These are phyloP conservation scores for Heliocidaris erythrogramma DNA, from an alignment of 35 echinoderm and acorn worm species.

Conservation along the genomic window DNA sequence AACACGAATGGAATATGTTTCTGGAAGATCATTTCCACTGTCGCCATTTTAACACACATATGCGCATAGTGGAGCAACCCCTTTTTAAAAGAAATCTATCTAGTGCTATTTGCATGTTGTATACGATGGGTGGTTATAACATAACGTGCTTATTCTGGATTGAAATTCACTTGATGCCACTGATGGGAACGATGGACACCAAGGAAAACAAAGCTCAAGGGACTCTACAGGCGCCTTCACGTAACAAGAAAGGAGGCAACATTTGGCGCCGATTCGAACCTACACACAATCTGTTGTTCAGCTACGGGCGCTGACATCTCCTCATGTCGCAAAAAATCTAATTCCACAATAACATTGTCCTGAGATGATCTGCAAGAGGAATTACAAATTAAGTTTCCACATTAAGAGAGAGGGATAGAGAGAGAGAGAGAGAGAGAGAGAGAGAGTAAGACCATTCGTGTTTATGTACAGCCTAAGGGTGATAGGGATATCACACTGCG, in stretches of 20 bases:
- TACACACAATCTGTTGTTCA: neutral
- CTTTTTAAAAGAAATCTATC: neutral
- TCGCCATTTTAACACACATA: neutral
- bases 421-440: neutral
- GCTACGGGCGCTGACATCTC: neutral
- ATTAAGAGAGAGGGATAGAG: neutral
- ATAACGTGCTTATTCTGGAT: neutral
- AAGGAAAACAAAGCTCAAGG: neutral
- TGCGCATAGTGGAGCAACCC: neutral
- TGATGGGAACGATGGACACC: neutral
- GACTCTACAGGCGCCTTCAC: neutral
- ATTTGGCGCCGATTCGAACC: neutral
- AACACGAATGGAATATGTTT: neutral
- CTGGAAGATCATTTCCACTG: neutral
- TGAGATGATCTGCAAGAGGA: neutral
- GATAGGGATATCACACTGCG: neutral
- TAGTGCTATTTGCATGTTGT: neutral
- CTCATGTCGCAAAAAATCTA: neutral
- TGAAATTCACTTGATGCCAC: neutral
- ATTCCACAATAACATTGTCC: constrained; percentile 17
- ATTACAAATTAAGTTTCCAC: neutral
- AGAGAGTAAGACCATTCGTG: neutral
- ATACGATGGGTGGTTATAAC: neutral
- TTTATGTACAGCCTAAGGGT: neutral
- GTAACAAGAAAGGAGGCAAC: neutral